Base-by-base conservation (phyloP, 30 jellyfish, hydroid and myxozoan species). In the Cassiopea xamachana region DNA sequence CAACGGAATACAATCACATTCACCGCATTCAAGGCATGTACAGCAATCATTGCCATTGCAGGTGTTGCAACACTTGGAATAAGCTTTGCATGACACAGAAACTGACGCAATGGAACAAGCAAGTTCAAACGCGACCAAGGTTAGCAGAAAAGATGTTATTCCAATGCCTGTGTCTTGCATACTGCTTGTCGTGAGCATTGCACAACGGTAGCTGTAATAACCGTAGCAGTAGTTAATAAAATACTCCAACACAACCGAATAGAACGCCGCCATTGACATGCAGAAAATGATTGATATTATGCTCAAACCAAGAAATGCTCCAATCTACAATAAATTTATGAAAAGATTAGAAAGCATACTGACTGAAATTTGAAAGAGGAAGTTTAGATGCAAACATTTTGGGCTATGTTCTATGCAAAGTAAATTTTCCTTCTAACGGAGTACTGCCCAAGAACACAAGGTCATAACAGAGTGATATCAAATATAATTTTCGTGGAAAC, bases 11-110 rank as follows among this genome's bases (percentile, higher is more conserved):
- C 47, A 60, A 64, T 69, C 80, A 19, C 90, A 81, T 69, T 81
- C 90, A 64, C 90, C 59, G 0, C 90, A 81, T 46, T 81, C 90
- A 44, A 81, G 81, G 61, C 90, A 81, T 1, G 90, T 47, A 45
- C 81, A 16, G 47, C 81, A 64, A 64, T 81, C 90, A 17, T 64
- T 12, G 61, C 15, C 48, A 46, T 4, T 0, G 44, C 90, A 81
- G 15, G 90, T 59, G 49, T 67, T 81, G 67, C 90, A 81, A 45
- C 90, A 81, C 19, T 81, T 81, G 17, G 81, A 81, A 62, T 62
- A 81, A 17, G 90, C 90, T 62, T 64, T 81, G 90, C 90, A 81
- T 43, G 90, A 81, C 14, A 62, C 43, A 2, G 19, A 13, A 62
- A 62, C 14, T 62, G 74, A 62, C 43, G 27, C 74, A 2, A 62